Evolutionary conservation across 2,113 vertebrate species (phyloP).

Genomic region (Vulpes lagopus): DNA sequence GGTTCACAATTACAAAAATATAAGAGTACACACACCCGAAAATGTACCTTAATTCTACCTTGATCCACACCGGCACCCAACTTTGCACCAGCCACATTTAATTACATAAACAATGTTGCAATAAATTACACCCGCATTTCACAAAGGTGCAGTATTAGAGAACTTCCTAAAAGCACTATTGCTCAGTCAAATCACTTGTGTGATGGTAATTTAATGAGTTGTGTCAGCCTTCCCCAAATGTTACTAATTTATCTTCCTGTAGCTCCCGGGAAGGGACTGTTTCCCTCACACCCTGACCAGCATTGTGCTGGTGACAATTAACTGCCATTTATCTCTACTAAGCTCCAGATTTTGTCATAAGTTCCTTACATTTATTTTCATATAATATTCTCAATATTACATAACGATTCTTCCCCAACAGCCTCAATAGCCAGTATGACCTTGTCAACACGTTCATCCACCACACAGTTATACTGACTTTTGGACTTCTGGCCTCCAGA

Average conservation of each 20-base stretch:
- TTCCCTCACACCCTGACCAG: not conserved
- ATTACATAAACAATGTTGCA: not conserved
- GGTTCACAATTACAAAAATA: not conserved
- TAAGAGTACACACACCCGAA: not conserved
- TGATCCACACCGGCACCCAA: not conserved
- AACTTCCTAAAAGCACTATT: not conserved
- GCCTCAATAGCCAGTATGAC: not conserved
- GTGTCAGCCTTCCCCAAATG: not conserved
- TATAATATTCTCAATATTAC: not conserved
- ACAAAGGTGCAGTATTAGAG: not conserved
- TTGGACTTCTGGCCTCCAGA: not conserved
- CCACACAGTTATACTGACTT: not conserved
- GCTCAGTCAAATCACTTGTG: not conserved
- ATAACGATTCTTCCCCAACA: not conserved
- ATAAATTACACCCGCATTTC: not conserved
- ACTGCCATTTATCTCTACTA: not conserved
- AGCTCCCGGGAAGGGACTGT: not conserved
- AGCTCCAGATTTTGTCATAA: not conserved
- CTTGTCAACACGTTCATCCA: not conserved
- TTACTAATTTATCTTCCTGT: not conserved
- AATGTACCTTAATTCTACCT: not conserved
- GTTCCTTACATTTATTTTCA: not conserved
- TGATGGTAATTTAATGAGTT: not conserved
- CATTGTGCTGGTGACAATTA: not conserved
- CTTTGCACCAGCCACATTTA: not conserved